phyloP scores from a whole-genome alignment of 2,888 invertebrate species.

The Cabera pusaria region DNA sequence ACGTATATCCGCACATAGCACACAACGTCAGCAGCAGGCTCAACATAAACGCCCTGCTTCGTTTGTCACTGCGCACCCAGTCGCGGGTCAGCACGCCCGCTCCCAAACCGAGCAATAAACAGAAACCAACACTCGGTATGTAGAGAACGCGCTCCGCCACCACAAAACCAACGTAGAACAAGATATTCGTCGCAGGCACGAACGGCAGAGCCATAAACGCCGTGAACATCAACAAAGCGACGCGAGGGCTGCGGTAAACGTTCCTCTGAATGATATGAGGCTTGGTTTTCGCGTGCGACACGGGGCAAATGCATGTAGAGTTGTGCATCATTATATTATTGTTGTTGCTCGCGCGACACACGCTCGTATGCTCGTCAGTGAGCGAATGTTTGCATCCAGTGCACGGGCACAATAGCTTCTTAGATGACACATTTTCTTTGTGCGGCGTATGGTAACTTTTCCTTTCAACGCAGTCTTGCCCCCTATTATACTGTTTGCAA shows the following conservation, averaged over 20 bases:
- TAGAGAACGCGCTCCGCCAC: constrained; percentile 98
- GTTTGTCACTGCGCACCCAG: constrained; percentile 69
- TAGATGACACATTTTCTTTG: constrained; percentile 64
- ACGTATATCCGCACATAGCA: constrained; percentile 89
- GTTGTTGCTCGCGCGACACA: constrained; percentile 88
- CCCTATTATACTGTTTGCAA: constrained; percentile 65
- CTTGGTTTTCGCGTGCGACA: constrained; percentile 54
- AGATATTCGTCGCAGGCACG: constrained; percentile 96
- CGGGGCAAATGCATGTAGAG: constrained; percentile 72
- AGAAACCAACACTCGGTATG: constrained; percentile 97
- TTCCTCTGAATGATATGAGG: constrained; percentile 51
- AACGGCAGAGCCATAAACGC: constrained; percentile 95
- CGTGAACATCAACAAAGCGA: constrained; percentile 84
- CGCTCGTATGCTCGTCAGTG: constrained; percentile 86
- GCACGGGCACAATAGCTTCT: constrained; percentile 80
- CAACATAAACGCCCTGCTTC: constrained; percentile 68
- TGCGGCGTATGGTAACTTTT: constrained; percentile 64
- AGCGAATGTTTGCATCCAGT: constrained; percentile 87
- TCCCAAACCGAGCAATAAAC: constrained; percentile 92
- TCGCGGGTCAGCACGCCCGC: constrained; percentile 73
- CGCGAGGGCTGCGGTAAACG: constrained; percentile 67
- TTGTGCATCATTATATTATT: constrained; percentile 85
- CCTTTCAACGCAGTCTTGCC: constrained; percentile 67
- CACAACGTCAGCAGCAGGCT: constrained; percentile 84
- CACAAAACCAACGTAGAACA: constrained; percentile 99